phyloP scores from a whole-genome alignment of 2,113 vertebrate genomes.

The Etheostoma cragini region DNA sequence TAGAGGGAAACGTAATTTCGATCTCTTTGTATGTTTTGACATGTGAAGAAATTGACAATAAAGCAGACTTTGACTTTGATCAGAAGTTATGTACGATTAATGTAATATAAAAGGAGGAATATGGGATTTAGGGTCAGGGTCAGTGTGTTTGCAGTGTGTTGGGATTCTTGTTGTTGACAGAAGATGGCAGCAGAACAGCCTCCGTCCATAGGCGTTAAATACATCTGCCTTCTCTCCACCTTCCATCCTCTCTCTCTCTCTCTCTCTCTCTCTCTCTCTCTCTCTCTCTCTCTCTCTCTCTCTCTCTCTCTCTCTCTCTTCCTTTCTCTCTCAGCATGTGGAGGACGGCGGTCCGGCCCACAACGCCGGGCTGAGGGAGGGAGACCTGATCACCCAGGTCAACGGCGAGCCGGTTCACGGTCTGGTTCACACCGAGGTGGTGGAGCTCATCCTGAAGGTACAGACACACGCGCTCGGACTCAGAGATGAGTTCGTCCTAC shows the following conservation, averaged over 20 bases:
- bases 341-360: constrained; percentile 93
- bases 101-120: neutral
- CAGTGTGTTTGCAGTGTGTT: neutral
- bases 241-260: neutral
- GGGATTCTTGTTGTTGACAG: constrained; percentile 42
- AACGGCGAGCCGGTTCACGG: constrained; percentile 96
- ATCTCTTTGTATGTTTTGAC: too few species aligned
- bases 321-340: constrained; percentile 86
- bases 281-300: neutral
- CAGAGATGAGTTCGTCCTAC: neutral
- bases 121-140: neutral
- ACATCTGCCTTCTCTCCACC: too few species aligned
- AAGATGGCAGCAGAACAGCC: constrained; percentile 25
- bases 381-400: constrained; percentile 97
- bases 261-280: constrained; percentile 29
- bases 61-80: too few species aligned
- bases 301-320: constrained; percentile 28
- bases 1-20: too few species aligned
- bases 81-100: too few species aligned
- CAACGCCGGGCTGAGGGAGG: constrained; percentile 92
- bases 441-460: constrained; percentile 97
- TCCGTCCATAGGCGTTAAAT: neutral
- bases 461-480: neutral
- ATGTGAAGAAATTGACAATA: too few species aligned
- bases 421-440: constrained; percentile 97